Evolutionary conservation across 2,888 invertebrate genomes (phyloP), one percentile per base, ranked within the genome.

Genomic region (Erannis defoliaria): DNA sequence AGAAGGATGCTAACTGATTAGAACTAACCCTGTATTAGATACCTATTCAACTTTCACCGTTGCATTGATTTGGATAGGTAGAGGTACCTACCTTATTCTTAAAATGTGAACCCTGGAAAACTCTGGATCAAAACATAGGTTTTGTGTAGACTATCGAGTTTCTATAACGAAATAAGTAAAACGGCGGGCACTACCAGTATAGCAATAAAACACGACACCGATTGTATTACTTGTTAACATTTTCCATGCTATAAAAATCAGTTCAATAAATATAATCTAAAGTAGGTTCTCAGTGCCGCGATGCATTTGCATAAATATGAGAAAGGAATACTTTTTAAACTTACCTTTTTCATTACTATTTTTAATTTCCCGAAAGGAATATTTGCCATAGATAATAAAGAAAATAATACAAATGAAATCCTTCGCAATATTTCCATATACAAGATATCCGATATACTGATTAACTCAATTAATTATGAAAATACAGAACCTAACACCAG

Each of bases 401-500:
- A 14, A 2, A 26, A 37, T 50, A 26, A 26, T 5, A 35, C 4
- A 5, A 51, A 26, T 2, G 35, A 49, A 21, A 14, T 6, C 10
- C 0, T 10, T 19, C 12, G 4, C 12, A 46, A 38, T 16, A 5
- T 51, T 5, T 26, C 23, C 6, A 31, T 29, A 9, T 31, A 67
- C 21, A 48, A 42, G 14, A 26, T 64, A 31, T 54, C 64, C n/a
- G 61, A 68, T 5, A 19, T 56, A 23, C 29, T 70, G 2, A 42
- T 57, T 16, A 50, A 53, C n/a, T 14, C 67, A 12, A 45, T 71
- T 12, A 58, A 38, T 10, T 54, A 46, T 8, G 38, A 33, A 21
- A 69, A 49, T 19, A 2, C 14, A 16, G 40, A 51, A 12, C 5
- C 70, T 0, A 75, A 69, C 48, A 56, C 49, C 16, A 85, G 80